These are phyloP conservation scores for Sardina pilchardus DNA, from an alignment of 2,113 vertebrate genomes.

Conservation along the genomic window DNA sequence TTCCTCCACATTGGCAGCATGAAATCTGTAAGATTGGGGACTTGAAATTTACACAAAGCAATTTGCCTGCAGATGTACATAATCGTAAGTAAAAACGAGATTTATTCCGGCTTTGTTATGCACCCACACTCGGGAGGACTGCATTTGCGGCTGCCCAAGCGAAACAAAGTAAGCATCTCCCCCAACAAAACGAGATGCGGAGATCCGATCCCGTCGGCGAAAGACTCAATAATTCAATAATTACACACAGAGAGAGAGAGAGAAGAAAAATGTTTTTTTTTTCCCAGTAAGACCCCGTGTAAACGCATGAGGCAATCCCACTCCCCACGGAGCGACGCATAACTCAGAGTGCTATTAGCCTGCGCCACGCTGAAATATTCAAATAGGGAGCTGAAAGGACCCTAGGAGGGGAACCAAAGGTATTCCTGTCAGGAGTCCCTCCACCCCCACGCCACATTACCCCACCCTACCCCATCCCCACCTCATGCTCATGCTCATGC, in stretches of 20 bases:
- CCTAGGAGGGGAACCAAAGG: neutral
- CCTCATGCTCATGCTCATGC: conserved; percentile 24
- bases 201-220: neutral
- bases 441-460: neutral
- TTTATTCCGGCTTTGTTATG: neutral
- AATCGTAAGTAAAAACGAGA: neutral
- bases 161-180: neutral
- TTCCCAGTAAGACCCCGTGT: neutral
- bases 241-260: neutral
- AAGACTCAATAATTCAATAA: conserved; percentile 13
- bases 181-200: neutral
- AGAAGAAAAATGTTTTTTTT: neutral
- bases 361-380: neutral
- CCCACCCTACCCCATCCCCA: neutral
- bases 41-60: neutral
- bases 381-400: conserved; percentile 20
- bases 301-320: neutral
- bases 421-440: conserved; percentile 37
- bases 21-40: neutral
- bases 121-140: neutral
- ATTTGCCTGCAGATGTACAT: neutral
- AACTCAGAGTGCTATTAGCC: conserved; percentile 28
- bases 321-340: conserved; percentile 13
- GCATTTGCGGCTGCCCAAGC: neutral
- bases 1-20: neutral